These are phyloP conservation scores for Ibycter americanus DNA, from an alignment of 2,797 vertebrate species.

Conservation along the genomic window DNA sequence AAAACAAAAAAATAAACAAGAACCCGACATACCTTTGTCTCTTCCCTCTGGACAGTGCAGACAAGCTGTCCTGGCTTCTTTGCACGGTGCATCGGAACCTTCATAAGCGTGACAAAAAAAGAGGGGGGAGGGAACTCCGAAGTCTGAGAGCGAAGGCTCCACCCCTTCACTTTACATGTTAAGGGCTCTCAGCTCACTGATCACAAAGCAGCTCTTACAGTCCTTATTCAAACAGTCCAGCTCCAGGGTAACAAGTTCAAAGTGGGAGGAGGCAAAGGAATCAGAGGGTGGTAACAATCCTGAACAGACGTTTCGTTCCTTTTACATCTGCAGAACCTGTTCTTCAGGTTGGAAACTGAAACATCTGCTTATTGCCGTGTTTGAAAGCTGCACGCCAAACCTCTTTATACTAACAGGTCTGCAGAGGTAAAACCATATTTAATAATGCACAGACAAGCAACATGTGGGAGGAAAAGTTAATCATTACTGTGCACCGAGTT, in stretches of 20 bases:
- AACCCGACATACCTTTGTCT: not conserved
- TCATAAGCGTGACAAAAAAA: not conserved
- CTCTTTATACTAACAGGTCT: not conserved
- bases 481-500: not conserved
- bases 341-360: conserved; percentile 65
- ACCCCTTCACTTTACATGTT: not conserved
- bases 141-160: not conserved
- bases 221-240: conserved; percentile 64
- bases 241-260: conserved; percentile 77
- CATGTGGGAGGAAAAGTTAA: conserved; percentile 51
- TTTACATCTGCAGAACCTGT: conserved; percentile 66
- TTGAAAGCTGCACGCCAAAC: not conserved
- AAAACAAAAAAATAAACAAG: not conserved
- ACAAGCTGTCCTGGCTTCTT: not conserved
- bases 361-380: conserved; percentile 2
- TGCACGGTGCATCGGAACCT: not conserved
- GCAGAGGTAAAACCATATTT: not conserved
- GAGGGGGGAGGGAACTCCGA: not conserved
- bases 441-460: not conserved
- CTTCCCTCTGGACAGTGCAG: not conserved
- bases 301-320: not conserved
- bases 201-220: conserved; percentile 42
- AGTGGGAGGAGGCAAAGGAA: conserved; percentile 66
- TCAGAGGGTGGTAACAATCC: conserved; percentile 35
- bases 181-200: conserved; percentile 12